These are phyloP conservation scores for Macrostomum cliftonense DNA, from an alignment of 2,888 invertebrate genomes.

Conservation along the genomic window DNA sequence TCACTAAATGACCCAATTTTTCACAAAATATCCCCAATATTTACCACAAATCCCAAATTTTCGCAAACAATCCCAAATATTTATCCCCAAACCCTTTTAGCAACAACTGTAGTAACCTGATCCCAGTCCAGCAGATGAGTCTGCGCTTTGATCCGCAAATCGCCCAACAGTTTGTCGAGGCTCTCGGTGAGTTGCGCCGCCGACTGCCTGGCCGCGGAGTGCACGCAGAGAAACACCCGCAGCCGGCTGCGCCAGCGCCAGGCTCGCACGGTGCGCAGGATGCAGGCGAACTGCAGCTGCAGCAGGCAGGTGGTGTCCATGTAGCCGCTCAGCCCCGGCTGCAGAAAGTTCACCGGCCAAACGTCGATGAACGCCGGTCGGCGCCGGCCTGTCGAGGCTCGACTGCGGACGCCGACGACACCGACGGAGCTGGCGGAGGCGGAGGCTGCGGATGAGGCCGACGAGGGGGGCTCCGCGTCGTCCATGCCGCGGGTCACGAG, in stretches of 20 bases:
- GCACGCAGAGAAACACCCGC: conserved; percentile 58
- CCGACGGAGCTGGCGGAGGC: conserved; percentile 6
- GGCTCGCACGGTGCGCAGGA: conserved; percentile 57
- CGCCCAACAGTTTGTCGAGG: conserved; percentile 49
- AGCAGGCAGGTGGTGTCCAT: conserved; percentile 81
- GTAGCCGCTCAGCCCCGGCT: conserved; percentile 53
- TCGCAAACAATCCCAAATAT: too few relatives aligned
- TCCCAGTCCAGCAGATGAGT: conserved; percentile 46
- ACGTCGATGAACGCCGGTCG: conserved; percentile 64
- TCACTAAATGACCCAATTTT: too few relatives aligned
- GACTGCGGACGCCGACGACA: neutral
- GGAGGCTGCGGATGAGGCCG: neutral
- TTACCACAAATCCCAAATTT: too few relatives aligned
- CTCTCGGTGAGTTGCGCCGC: conserved; percentile 23
- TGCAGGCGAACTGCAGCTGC: conserved; percentile 85
- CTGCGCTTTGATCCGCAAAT: conserved; percentile 66
- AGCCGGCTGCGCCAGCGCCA: conserved; percentile 54
- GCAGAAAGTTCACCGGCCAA: conserved; percentile 83
- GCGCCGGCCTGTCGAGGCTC: too few relatives aligned
- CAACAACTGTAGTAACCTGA: conserved; percentile 24
- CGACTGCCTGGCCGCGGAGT: conserved; percentile 14
- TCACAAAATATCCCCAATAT: too few relatives aligned
- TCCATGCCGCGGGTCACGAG: too few relatives aligned
- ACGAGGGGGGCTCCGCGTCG: neutral
- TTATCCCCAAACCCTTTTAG: too few relatives aligned